Evolutionary conservation across 2,797 vertebrate genomes (phyloP).

Genomic region (Hyperoplus immaculatus): DNA sequence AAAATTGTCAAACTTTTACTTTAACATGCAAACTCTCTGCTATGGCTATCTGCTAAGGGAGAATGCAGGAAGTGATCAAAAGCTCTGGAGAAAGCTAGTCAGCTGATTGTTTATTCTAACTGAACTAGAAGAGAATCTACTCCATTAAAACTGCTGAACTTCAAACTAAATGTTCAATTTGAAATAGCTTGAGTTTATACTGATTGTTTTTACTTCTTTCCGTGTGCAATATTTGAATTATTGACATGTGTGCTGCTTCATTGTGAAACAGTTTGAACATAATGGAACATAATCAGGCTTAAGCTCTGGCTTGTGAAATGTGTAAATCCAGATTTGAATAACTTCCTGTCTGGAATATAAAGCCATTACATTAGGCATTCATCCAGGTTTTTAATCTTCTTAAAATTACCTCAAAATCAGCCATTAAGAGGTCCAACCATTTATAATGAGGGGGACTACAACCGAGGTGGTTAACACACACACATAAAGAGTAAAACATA

Average conservation of each 20-base stretch:
- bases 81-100: no score
- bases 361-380: neutral
- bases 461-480: neutral
- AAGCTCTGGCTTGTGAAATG: neutral
- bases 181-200: no score
- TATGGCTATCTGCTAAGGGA: no score
- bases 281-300: neutral
- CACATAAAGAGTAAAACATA: neutral
- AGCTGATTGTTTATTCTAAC: no score
- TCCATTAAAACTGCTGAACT: no score
- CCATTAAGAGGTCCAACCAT: neutral
- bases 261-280: neutral
- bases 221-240: no score
- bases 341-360: neutral
- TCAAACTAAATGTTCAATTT: no score
- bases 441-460: neutral
- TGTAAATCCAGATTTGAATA: neutral
- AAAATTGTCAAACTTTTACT: neutral
- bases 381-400: no score
- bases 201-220: no score
- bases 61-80: no score
- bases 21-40: neutral
- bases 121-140: no score
- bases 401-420: neutral
- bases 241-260: neutral